Percentiles rank a stretch among this genome's conserved stretches.
phyloP scores from a whole-genome alignment of 1,140 invertebrate genomes.

The Apis cerana region DNA sequence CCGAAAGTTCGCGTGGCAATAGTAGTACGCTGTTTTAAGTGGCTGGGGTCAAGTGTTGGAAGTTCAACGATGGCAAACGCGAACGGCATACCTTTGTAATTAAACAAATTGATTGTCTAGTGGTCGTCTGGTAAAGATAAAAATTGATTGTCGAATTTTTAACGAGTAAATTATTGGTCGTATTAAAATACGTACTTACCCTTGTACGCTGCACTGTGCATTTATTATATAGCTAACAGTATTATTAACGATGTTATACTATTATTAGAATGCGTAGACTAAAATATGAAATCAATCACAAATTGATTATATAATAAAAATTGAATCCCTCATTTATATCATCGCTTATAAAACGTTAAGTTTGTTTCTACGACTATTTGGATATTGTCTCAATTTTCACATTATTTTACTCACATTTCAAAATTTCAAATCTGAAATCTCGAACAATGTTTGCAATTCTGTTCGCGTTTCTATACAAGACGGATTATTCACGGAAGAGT shows the following conservation, averaged over 20 bases:
- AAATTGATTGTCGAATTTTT: not conserved
- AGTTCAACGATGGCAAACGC: constrained; percentile 15
- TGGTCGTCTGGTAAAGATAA: not conserved
- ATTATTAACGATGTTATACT: too few relatives aligned
- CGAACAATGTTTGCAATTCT: not conserved
- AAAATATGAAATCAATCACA: too few relatives aligned
- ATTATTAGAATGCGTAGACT: too few relatives aligned
- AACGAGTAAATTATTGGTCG: not conserved
- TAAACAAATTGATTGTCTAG: constrained; percentile 14
- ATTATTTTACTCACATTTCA: too few relatives aligned
- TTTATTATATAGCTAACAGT: too few relatives aligned
- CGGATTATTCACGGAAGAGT: constrained; percentile 26
- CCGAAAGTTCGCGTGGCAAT: constrained; percentile 20
- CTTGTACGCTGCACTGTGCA: not conserved
- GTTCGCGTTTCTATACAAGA: not conserved
- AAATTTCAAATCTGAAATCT: not conserved
- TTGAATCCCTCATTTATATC: too few relatives aligned
- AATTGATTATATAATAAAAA: too few relatives aligned
- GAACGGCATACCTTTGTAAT: constrained; percentile 26
- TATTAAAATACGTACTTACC: too few relatives aligned
- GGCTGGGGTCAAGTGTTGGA: constrained; percentile 5
- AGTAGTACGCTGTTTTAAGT: constrained; percentile 17
- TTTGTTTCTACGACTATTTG: too few relatives aligned
- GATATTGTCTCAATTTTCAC: too few relatives aligned
- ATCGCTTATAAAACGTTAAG: too few relatives aligned